A percentile compares a stretch with the other conserved stretches of the same genome.
These are phyloP conservation scores for Ursus arctos DNA, from an alignment of 2,113 vertebrate species.

Conservation along the genomic window DNA sequence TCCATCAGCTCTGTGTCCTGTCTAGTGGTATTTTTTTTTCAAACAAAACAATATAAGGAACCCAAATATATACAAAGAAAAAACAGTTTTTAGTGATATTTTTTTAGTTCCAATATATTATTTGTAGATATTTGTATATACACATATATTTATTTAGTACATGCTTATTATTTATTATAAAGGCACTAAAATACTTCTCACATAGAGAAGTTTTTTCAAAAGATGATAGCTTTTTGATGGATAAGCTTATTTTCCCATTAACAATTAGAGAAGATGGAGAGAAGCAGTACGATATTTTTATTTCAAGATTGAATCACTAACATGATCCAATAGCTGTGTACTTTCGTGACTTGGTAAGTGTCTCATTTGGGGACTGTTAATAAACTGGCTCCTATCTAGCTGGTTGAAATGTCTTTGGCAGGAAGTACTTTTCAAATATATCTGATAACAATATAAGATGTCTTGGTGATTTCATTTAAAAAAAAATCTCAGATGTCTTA, in stretches of 20 bases:
- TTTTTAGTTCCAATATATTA: not conserved
- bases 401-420: slow-evolving; percentile 42
- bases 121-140: not conserved
- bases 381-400: slow-evolving; percentile 12
- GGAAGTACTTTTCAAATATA: slow-evolving; percentile 46
- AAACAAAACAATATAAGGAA: not conserved
- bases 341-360: not conserved
- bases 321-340: not conserved
- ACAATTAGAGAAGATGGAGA: slow-evolving; percentile 29
- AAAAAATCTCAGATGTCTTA: not conserved
- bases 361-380: slow-evolving; percentile 50
- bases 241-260: slow-evolving; percentile 24
- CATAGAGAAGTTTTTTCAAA: not conserved
- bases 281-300: slow-evolving; percentile 37
- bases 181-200: slow-evolving; percentile 41
- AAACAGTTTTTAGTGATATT: not conserved
- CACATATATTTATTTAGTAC: not conserved
- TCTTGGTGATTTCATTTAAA: slow-evolving; percentile 50
- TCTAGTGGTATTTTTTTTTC: not conserved
- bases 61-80: not conserved
- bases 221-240: not conserved
- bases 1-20: not conserved
- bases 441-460: slow-evolving; percentile 58
- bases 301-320: not conserved
- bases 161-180: not conserved